Base-by-base conservation (phyloP, 2,888 invertebrate genomes). In the Chrysina gloriosa region DNA sequence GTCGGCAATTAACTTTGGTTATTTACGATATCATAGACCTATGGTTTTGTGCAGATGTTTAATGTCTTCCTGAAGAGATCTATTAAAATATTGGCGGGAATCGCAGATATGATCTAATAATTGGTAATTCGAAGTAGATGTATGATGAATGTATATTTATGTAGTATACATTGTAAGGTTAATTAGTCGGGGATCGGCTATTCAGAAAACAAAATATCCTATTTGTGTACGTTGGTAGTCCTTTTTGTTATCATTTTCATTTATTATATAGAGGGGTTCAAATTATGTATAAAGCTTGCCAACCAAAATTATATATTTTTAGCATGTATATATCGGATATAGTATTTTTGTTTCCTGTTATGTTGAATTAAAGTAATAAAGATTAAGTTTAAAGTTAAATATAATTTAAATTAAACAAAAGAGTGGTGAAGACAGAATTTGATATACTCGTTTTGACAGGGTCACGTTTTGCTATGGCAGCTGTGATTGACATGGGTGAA, bases 11-110 rank as follows among this genome's bases (percentile, higher is more conserved):
- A 75, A 71, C 75, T 81, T 83, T 82, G 83, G 82, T 77, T 83
- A 81, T 83, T 83, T 83, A 83, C 83, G 82, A 83, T 81, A 79
- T 80, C 80, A 79, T 75, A 80, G 75, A n/a, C 74, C 76, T 77
- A 76, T 82, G 82, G 83, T 79, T 80, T 74, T 74, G 81, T 81
- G 81, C 83, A 82, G 82, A 80, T 82, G 82, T 82, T 82, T 77
- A 76, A 76, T 79, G 79, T 79, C 78, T 77, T 71, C 70, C 67
- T 74, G 72, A 71, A 65, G 68, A 67, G 70, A 72, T 71, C 70
- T 70, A 63, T 58, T 64, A 71, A 70, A 73, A 67, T 76, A 77
- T 76, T 78, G 77, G 74, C 76, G 77, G 78, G 78, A 79, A 74
- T 73, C 68, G 70, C 66, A 68, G 68, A 69, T 70, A 71, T 67